Base-by-base conservation (phyloP, 2,797 vertebrate genomes). In the Fratercula arctica region DNA sequence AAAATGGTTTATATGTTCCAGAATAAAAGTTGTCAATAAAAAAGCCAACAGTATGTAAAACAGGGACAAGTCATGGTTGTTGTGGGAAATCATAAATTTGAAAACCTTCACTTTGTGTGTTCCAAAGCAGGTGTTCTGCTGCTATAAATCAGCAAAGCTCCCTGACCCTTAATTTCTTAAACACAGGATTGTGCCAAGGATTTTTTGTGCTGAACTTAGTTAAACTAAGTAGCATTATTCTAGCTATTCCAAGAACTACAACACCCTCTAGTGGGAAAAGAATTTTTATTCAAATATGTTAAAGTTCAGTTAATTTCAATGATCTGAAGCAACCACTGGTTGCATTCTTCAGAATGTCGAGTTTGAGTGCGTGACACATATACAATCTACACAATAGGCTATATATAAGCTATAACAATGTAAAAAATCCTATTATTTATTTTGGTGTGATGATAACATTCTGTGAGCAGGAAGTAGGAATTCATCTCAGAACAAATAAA, bases 201-300 rank as follows among this genome's bases (percentile, higher is more conserved):
- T 26, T 76, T 79, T 90, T 87, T 43, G 15, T n/a, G 29, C 31
- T 1, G 3, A 75, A 50, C 69, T 90, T 41, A 83, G 54, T 74
- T 61, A 73, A 79, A 85, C 39, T 6, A 50, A 64, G 41, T 17
- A 57, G 70, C 7, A 5, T 21, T 57, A 61, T 31, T 78, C 43
- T 4, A 39, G 25, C 19, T 63, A 81, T 96, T 86, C 61, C 67
- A 96, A 96, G 95, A 85, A 79, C 91, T 89, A 60, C 63, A 93
- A 1, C 46, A 82, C 96, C 95, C 96, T 94, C 97, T 96, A 84
- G 73, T 69, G 97, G 96, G 14, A 23, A 93, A 63, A 93, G 13
- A 80, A 29, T 56, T 80, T 66, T 81, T 53, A 82, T 26, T 87
- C 37, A 60, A 60, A 68, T 60, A n/a, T 0, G 2, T 15, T 75